A percentile compares a stretch with the other conserved stretches of the same genome.
Evolutionary conservation across 2,797 vertebrate species (phyloP).

Genomic region (Periophthalmus magnuspinnatus): DNA sequence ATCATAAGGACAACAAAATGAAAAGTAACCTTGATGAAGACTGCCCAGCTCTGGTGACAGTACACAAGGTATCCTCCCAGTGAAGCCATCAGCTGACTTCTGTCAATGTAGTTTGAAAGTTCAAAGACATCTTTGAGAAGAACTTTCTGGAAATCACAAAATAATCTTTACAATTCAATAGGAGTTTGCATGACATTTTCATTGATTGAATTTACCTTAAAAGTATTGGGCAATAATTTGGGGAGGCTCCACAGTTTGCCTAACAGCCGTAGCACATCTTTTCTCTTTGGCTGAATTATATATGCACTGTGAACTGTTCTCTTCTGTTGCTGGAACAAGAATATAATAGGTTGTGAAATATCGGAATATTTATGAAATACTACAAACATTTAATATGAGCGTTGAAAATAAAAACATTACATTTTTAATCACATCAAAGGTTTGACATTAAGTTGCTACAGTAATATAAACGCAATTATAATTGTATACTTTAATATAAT

Average conservation of each 20-base stretch:
- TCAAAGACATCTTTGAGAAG: conserved; percentile 73
- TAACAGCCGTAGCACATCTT: conserved; percentile 63
- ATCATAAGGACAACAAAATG: background rate
- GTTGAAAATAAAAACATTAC: too few relatives aligned
- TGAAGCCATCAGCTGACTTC: conserved; percentile 69
- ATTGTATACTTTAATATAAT: too few relatives aligned
- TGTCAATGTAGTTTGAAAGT: conserved; percentile 77
- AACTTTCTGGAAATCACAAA: conserved; percentile 58
- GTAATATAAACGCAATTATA: too few relatives aligned
- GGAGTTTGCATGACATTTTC: background rate
- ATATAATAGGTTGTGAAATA: background rate
- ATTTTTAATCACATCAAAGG: too few relatives aligned
- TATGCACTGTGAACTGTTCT: conserved; percentile 69
- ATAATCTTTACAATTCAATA: background rate
- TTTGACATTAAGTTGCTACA: too few relatives aligned
- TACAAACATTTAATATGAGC: too few relatives aligned
- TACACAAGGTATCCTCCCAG: conserved; percentile 77
- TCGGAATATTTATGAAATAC: background rate
- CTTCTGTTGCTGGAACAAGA: conserved; percentile 42
- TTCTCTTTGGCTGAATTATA: conserved; percentile 71
- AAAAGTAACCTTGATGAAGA: conserved; percentile 72
- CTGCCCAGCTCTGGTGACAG: conserved; percentile 75
- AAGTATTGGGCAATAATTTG: conserved; percentile 38
- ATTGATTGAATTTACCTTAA: conserved; percentile 54
- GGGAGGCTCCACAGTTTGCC: conserved; percentile 60